Evolutionary conservation across 2,113 vertebrate genomes (phyloP), one percentile per base, ranked within the genome.

Genomic region (Colaptes auratus): DNA sequence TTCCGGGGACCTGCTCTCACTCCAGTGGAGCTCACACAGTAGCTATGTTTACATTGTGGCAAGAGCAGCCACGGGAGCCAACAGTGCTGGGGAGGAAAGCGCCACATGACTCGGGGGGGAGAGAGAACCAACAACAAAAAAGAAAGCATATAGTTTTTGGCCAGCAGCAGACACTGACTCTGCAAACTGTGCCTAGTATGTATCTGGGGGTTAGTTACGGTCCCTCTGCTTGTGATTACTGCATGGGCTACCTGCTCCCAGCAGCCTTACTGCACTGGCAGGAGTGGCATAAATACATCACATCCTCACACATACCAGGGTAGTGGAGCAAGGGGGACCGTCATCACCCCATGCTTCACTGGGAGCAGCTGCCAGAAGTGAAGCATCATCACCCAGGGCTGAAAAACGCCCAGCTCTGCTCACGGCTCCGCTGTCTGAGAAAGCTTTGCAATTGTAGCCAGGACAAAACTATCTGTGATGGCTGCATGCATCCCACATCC

Each of bases 201-300:
- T 0, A 4, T 39, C 63, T 58, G 3, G 2, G 27, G 42, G 24
- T 87, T 60, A 52, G 82, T 48, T 56, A 52, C 0, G 0, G 44
- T 71, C 53, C 52, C 36, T 66, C 27, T 66, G 83, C 42, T 64
- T 8, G 8, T 72, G 80, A 65, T 84, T 65, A 59, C 86, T 0
- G 0, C 2, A 3, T 2, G 10, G 50, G 31, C 88, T 73, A 79
- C 2, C 71, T 9, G 61, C 67, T 78, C 44, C 21, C 2, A 15
- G 36, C 76, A 55, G 53, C 39, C 48, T 31, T 6, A 2, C 58
- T 36, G 28, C 16, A 71, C 89, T 52, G 70, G 15, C 15, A 2
- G 7, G 17, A 56, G 39, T 0, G 0, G 28, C 0, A 0, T 15
- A 53, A 70, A 44, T 19, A 6, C 56, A 9, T 21, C 42, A 1